Evolutionary conservation across 64 coral and sea anemone genomes (phyloP).

Genomic region (Catalaphyllia jardinei): DNA sequence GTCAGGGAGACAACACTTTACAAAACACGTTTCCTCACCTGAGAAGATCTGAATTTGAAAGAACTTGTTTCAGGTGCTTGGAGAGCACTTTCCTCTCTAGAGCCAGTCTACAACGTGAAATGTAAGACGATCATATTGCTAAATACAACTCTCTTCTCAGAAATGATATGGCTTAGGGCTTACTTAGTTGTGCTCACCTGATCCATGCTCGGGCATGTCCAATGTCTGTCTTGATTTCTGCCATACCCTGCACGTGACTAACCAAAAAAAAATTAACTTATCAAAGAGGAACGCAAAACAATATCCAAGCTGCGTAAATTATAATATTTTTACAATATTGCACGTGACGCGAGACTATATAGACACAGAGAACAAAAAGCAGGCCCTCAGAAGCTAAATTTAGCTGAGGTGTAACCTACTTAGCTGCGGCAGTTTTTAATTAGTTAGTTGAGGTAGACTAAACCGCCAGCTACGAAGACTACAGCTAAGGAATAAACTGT

Average conservation of each 20-base stretch:
- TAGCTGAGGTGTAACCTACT: too few relatives aligned
- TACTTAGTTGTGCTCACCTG: slow-evolving; percentile 35
- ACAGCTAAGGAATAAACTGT: too few relatives aligned
- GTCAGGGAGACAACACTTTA: too few relatives aligned
- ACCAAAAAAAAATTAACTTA: neutral
- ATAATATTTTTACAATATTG: too few relatives aligned
- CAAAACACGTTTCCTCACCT: slow-evolving; percentile 51
- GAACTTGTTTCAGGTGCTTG: slow-evolving; percentile 81
- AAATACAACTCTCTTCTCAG: neutral
- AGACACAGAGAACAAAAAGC: too few relatives aligned
- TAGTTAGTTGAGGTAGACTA: too few relatives aligned
- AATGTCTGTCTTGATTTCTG: slow-evolving; percentile 88
- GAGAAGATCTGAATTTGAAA: slow-evolving; percentile 78
- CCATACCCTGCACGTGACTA: slow-evolving; percentile 85
- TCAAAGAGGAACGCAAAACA: neutral
- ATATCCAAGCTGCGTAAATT: too few relatives aligned
- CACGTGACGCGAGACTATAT: too few relatives aligned
- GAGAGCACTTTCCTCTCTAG: slow-evolving; percentile 97
- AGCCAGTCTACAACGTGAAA: slow-evolving; percentile 56
- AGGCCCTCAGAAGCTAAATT: too few relatives aligned
- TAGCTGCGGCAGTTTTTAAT: too few relatives aligned
- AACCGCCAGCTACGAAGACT: too few relatives aligned
- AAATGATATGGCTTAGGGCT: too few relatives aligned
- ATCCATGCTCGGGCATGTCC: slow-evolving; percentile 90
- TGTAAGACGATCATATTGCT: neutral